Percentiles rank a stretch among this genome's conserved stretches.
Conservation (phyloP, 2,888 invertebrate species). For the Limnephilus lunatus region DNA sequence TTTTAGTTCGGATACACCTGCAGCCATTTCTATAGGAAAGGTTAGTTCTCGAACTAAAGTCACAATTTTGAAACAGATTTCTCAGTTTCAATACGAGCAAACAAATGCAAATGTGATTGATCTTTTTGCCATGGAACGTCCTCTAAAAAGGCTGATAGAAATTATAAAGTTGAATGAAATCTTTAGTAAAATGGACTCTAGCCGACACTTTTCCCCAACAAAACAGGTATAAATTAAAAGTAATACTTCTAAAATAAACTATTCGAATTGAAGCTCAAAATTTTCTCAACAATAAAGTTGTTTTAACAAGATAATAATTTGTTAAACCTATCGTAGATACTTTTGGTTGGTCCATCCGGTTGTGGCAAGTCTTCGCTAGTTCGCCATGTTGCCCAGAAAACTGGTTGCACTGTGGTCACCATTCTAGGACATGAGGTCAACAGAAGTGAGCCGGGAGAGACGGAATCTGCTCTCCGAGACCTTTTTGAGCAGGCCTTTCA, state of each 20-base stretch:
- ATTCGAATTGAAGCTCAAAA: not conserved
- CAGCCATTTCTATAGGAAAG: conserved; percentile 65
- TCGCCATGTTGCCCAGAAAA: conserved; percentile 72
- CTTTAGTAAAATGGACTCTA: conserved; percentile 39
- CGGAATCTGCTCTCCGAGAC: conserved; percentile 73
- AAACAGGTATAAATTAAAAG: conserved; percentile 50
- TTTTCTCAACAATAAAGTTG: not conserved
- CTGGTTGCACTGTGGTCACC: conserved; percentile 73
- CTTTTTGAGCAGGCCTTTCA: conserved; percentile 73
- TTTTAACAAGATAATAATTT: not conserved
- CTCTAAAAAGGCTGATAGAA: conserved; percentile 67
- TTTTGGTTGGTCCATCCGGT: conserved; percentile 78
- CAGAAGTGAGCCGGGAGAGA: conserved; percentile 76
- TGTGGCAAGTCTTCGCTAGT: conserved; percentile 79
- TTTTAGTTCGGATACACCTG: conserved; percentile 50
- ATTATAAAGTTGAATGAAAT: conserved; percentile 62
- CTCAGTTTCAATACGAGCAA: conserved; percentile 58
- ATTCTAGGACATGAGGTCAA: conserved; percentile 73
- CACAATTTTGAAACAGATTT: conserved; percentile 58
- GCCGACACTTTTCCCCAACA: conserved; percentile 50
- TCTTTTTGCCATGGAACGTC: conserved; percentile 55
- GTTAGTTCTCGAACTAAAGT: conserved; percentile 67
- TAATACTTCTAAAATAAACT: not conserved
- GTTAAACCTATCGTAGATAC: conserved; percentile 68
- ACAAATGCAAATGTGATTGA: conserved; percentile 24